These are phyloP conservation scores for Megalonaias nervosa DNA, from an alignment of 1,140 invertebrate genomes.

Conservation along the genomic window DNA sequence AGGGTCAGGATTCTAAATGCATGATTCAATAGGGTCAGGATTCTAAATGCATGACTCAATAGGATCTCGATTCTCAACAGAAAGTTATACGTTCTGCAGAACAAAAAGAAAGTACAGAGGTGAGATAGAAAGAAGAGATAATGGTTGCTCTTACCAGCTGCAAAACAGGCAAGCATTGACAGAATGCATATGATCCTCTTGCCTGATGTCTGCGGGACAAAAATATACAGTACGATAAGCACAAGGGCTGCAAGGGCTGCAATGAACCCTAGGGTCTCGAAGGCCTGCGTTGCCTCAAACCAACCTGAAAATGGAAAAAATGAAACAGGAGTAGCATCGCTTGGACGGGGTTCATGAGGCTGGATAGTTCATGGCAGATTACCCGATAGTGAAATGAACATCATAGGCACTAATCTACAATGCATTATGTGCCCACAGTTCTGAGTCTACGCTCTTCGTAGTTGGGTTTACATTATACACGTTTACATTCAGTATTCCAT, in stretches of 20 bases:
- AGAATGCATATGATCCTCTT: conserved; percentile 44
- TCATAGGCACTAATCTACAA: too few relatives aligned
- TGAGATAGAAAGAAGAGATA: neutral
- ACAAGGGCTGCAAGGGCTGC: conserved; percentile 33
- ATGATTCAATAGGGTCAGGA: too few relatives aligned
- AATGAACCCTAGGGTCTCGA: conserved; percentile 45
- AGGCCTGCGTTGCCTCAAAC: conserved; percentile 42
- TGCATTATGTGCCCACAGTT: too few relatives aligned
- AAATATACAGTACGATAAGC: conserved; percentile 38
- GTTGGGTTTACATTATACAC: too few relatives aligned
- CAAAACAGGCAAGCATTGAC: conserved; percentile 31
- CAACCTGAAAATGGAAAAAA: conserved; percentile 29
- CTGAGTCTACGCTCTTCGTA: too few relatives aligned
- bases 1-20: too few relatives aligned
- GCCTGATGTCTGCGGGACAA: conserved; percentile 32
- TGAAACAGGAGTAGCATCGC: neutral
- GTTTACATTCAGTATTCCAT: too few relatives aligned
- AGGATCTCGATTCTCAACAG: too few relatives aligned
- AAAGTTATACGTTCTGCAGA: too few relatives aligned
- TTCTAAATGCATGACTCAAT: too few relatives aligned
- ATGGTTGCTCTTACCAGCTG: conserved; percentile 27
- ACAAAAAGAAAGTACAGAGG: too few relatives aligned
- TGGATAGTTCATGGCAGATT: neutral
- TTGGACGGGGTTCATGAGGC: neutral
- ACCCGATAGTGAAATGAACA: neutral